These are phyloP conservation scores for Girardia tigrina DNA, from an alignment of 2,888 invertebrate species.

Conservation along the genomic window DNA sequence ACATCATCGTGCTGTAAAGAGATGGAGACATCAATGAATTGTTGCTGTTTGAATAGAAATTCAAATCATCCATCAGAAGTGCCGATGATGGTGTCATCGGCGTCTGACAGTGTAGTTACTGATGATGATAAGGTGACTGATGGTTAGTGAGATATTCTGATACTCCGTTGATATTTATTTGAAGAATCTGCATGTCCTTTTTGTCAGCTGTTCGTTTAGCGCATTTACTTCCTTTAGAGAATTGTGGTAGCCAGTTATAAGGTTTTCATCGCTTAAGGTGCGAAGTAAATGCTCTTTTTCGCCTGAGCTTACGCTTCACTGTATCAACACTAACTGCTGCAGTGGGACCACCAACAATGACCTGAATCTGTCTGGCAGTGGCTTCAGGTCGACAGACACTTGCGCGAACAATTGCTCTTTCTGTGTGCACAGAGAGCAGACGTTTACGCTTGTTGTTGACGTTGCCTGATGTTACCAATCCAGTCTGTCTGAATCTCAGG, in stretches of 20 bases:
- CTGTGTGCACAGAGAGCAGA: no score
- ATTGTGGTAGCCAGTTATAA: conserved; percentile 61
- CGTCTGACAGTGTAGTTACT: neutral
- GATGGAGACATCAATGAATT: neutral
- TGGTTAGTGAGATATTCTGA: neutral
- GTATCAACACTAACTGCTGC: no score
- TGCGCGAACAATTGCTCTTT: no score
- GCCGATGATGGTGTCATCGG: conserved; percentile 15
- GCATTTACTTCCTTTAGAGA: conserved; percentile 75
- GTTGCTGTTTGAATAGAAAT: conserved; percentile 5
- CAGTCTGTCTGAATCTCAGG: no score
- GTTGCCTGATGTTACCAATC: no score
- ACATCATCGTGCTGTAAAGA: neutral
- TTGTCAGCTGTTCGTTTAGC: no score
- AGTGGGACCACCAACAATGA: no score
- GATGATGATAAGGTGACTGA: conserved; percentile 20
- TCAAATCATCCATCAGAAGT: neutral
- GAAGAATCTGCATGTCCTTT: neutral
- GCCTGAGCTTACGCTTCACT: no score
- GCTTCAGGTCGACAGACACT: no score
- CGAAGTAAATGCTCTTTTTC: conserved; percentile 79
- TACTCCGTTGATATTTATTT: conserved; percentile 9
- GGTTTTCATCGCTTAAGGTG: conserved; percentile 83
- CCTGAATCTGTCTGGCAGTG: no score
- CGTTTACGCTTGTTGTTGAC: no score